Evolutionary conservation across 1,140 invertebrate species (phyloP).

Genomic region (Mactra quadrangularis): DNA sequence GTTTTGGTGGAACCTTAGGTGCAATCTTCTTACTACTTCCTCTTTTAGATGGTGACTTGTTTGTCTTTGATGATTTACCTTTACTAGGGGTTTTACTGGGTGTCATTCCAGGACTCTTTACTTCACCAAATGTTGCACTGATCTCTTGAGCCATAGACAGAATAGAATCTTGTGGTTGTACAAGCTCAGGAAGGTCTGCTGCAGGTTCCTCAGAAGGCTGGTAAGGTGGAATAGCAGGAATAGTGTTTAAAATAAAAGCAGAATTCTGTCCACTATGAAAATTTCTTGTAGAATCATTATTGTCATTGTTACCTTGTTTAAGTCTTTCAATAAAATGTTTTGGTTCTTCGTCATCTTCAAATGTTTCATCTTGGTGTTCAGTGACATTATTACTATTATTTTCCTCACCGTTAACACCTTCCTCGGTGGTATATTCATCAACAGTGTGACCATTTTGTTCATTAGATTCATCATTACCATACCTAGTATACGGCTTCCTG

Average conservation of each 20-base stretch:
- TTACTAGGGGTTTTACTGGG: background rate
- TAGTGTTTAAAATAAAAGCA: background rate
- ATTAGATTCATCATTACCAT: background rate
- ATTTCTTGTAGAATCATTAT: too few relatives aligned
- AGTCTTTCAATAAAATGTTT: slow-evolving; percentile 54
- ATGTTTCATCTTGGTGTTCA: slow-evolving; percentile 16
- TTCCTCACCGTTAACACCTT: background rate
- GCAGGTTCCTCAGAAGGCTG: background rate
- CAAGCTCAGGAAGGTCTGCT: slow-evolving; percentile 30
- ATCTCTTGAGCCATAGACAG: slow-evolving; percentile 59
- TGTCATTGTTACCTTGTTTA: slow-evolving; percentile 30
- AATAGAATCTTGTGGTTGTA: slow-evolving; percentile 43
- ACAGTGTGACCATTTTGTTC: background rate
- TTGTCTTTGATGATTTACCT: background rate
- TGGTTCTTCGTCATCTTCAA: slow-evolving; percentile 56
- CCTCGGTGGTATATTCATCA: slow-evolving; percentile 13
- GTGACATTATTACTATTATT: slow-evolving; percentile 8
- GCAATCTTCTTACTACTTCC: background rate
- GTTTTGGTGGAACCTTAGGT: background rate
- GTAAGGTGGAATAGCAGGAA: slow-evolving; percentile 50
- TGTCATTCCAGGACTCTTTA: slow-evolving; percentile 13
- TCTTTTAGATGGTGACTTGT: too few relatives aligned
- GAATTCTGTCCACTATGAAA: background rate
- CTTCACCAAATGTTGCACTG: slow-evolving; percentile 37
- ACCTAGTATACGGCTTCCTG: slow-evolving; percentile 14